phyloP scores from a whole-genome alignment of 2,797 vertebrate genomes.

The Pelodytes ibericus region DNA sequence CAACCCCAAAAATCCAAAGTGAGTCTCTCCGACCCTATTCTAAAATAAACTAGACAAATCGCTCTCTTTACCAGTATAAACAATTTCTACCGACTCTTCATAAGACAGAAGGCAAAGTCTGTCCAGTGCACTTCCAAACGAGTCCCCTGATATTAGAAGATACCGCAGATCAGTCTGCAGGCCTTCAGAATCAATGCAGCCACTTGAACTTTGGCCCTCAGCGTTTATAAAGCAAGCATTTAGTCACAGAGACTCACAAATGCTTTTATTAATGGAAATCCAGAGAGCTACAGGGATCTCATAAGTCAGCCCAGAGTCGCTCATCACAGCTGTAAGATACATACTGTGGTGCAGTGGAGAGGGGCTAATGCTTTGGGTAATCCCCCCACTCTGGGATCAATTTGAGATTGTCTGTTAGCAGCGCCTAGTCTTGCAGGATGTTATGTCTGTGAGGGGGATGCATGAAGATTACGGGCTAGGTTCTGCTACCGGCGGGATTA shows the following conservation, averaged over 20 bases:
- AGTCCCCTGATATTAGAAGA: slow-evolving; percentile 45
- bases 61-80: no score
- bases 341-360: background rate
- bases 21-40: no score
- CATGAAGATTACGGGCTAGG: background rate
- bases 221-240: slow-evolving; percentile 38
- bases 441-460: slow-evolving; percentile 10
- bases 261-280: slow-evolving; percentile 39
- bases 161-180: slow-evolving; percentile 39
- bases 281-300: background rate
- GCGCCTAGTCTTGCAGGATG: slow-evolving; percentile 17
- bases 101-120: no score
- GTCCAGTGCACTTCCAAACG: slow-evolving; percentile 1
- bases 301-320: no score
- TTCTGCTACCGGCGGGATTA: slow-evolving; percentile 16
- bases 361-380: slow-evolving; percentile 5
- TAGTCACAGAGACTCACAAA: slow-evolving; percentile 30
- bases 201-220: slow-evolving; percentile 44
- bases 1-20: no score
- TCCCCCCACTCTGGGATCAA: slow-evolving; percentile 36
- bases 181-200: slow-evolving; percentile 46
- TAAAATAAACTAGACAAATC: no score
- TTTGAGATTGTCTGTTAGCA: slow-evolving; percentile 24
- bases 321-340: background rate
- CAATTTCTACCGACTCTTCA: no score